Evolutionary conservation across 1,140 invertebrate species (phyloP), one percentile per base, ranked within the genome.

Genomic region (Drosophila leontia): DNA sequence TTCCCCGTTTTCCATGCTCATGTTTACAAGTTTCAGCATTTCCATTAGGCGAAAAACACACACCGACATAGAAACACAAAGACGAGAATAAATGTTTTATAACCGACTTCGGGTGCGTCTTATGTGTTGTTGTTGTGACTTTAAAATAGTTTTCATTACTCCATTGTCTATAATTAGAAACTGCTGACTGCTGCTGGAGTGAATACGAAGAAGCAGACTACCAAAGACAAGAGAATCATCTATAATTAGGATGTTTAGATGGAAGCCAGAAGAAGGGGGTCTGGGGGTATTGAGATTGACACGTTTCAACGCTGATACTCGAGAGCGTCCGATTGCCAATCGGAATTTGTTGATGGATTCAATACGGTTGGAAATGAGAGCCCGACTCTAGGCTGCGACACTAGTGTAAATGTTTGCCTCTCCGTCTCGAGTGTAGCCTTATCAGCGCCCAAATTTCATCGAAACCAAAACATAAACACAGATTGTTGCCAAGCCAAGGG

Each of bases 121-220:
- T 2, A 5, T 47, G 61, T 58, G 11, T 12, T 17, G 50, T 53
- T 55, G 51, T 70, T 45, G 67, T 39, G 76, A 78, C 75, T 85
- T 76, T 68, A 86, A 78, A 86, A 86, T 87, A 87, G 83, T 84
- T 74, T 87, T 71, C 81, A 88, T 87, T 87, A 88, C 80, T 86
- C 65, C 82, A 86, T 78, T 76, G 70, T 55, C 79, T 87, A 87
- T 87, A 88, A 88, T 87, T 87, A 87, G 83, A 76, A 79, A 72
- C 45, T 70, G 75, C 45, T 59, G 59, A 80, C 65, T 65, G 15
- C 41, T 51, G 41, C 34, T 56, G 53, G 53, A 56, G 53, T 39
- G n/a, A 41, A 37, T 13, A 37, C 15, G 35, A n/a, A 34, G 41
- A 34, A 45, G 37, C 17, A 9, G 37, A 42, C 42, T 37, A 32